phyloP scores from a whole-genome alignment of 2,797 vertebrate species.

The Oryzias sinensis region DNA sequence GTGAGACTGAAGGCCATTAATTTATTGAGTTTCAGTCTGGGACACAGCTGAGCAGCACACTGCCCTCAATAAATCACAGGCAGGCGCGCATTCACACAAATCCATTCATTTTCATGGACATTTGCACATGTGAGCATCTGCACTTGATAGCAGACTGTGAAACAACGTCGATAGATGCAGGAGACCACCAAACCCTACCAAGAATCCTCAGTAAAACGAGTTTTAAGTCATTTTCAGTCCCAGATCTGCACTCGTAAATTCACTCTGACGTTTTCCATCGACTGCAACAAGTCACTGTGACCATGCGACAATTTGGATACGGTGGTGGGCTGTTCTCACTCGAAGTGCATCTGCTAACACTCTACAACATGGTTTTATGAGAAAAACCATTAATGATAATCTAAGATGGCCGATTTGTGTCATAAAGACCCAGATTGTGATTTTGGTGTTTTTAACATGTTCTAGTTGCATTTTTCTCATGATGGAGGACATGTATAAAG shows the following conservation, averaged over 20 bases:
- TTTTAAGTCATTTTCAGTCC: constrained; percentile 2
- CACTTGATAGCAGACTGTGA: constrained; percentile 7
- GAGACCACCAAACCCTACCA: constrained; percentile 3
- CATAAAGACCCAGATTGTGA: too few species aligned
- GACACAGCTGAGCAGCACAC: constrained; percentile 14
- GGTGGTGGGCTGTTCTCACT: neutral
- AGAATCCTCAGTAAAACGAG: constrained; percentile 24
- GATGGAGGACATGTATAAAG: too few species aligned
- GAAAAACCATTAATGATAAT: neutral
- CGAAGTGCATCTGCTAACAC: neutral
- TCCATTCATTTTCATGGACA: constrained; percentile 3
- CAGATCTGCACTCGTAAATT: constrained; percentile 20
- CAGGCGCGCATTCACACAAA: constrained; percentile 18
- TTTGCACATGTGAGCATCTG: constrained; percentile 2
- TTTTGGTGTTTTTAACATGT: too few species aligned
- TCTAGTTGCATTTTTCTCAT: too few species aligned
- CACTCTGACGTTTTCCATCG: constrained; percentile 21
- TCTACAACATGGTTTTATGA: neutral
- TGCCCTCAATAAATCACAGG: constrained; percentile 27
- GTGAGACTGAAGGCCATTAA: constrained; percentile 33
- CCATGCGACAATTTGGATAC: constrained; percentile 11
- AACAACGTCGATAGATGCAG: constrained; percentile 18
- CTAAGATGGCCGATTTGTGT: too few species aligned
- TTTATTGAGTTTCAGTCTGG: constrained; percentile 29
- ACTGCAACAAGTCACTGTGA: constrained; percentile 9